Evolutionary conservation across 2,797 vertebrate species (phyloP).

Genomic region (Peromyscus aztecus): DNA sequence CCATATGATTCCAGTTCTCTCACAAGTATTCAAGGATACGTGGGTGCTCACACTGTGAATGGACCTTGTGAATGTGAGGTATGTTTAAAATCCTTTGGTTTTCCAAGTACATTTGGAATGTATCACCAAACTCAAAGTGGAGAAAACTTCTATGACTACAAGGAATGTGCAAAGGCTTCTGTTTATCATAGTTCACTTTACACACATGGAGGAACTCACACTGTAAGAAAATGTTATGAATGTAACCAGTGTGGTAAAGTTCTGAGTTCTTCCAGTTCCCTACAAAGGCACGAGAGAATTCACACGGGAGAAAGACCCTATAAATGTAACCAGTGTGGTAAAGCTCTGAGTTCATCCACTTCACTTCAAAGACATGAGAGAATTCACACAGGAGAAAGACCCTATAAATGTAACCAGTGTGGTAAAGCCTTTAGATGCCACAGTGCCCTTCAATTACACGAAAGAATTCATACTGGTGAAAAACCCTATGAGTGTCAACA

Average conservation of each 20-base stretch:
- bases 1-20: background rate
- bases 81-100: background rate
- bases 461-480: background rate
- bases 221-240: background rate
- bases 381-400: conserved; percentile 30
- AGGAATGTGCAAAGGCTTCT: background rate
- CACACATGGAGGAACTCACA: background rate
- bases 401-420: conserved; percentile 25
- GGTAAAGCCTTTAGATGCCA: background rate
- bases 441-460: background rate
- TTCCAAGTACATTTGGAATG: background rate
- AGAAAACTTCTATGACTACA: background rate
- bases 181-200: background rate
- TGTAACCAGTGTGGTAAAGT: background rate
- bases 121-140: background rate
- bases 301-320: conserved; percentile 26
- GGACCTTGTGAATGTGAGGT: conserved; percentile 1
- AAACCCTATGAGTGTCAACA: conserved; percentile 14
- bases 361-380: conserved; percentile 7
- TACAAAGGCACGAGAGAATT: conserved; percentile 34
- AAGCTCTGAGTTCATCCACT: background rate
- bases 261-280: conserved; percentile 26
- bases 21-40: too few relatives aligned
- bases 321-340: conserved; percentile 13
- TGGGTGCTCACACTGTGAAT: background rate